Conservation (phyloP, 2,113 vertebrate species). For the Chrysochloris asiatica region DNA sequence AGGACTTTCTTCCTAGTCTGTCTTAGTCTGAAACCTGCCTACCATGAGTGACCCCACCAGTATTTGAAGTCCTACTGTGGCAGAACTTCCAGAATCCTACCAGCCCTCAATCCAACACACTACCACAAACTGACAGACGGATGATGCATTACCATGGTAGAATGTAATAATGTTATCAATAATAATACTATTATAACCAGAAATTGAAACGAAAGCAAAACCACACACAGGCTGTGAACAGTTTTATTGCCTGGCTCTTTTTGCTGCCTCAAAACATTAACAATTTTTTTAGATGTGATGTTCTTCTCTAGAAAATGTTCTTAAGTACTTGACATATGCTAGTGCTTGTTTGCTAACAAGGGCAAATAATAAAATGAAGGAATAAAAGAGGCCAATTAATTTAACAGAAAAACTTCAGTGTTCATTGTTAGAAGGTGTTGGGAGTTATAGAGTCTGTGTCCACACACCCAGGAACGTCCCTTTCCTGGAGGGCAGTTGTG, state of each 20-base stretch:
- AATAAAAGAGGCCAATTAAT: constrained; percentile 18
- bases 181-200: background rate
- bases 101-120: too few relatives aligned
- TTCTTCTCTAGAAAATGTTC: constrained; percentile 9
- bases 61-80: too few relatives aligned
- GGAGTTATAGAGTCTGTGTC: background rate
- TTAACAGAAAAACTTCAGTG: constrained; percentile 8
- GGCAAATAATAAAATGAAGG: background rate
- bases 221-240: background rate
- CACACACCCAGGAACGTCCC: background rate
- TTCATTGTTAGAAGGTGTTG: background rate
- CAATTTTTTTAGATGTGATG: background rate
- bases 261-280: too few relatives aligned
- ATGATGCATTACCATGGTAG: background rate
- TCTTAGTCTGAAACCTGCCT: background rate
- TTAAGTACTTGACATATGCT: background rate
- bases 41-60: background rate
- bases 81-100: too few relatives aligned
- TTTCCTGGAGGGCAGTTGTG: background rate
- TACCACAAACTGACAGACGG: background rate
- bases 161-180: background rate
- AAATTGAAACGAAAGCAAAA: background rate
- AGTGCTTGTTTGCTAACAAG: constrained; percentile 27
- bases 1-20: background rate
- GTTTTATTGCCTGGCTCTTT: background rate